Conservation (phyloP, 2,113 vertebrate species). For the Arizona elegans region DNA sequence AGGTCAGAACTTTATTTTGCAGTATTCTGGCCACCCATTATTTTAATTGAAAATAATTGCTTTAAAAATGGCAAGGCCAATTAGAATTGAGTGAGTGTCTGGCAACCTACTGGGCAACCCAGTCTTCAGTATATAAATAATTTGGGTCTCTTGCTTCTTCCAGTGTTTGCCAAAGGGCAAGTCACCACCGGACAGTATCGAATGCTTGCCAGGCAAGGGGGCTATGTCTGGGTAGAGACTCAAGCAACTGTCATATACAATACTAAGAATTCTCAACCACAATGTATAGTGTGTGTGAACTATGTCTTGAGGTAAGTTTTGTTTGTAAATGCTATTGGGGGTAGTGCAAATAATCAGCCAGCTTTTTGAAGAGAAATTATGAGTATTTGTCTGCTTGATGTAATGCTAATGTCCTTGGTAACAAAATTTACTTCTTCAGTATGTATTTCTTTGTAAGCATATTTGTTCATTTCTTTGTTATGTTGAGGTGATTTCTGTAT, state of each 20-base stretch:
- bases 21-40: neutral
- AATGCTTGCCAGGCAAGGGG: conserved; percentile 94
- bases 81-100: neutral
- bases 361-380: neutral
- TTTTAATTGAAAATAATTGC: neutral
- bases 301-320: conserved; percentile 90
- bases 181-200: conserved; percentile 96
- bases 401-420: neutral
- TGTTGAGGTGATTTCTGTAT: neutral
- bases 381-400: neutral
- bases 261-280: conserved; percentile 96
- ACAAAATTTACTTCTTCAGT: neutral
- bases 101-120: neutral
- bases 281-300: conserved; percentile 97
- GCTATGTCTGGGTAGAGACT: conserved; percentile 97
- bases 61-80: neutral
- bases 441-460: neutral
- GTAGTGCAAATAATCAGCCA: neutral
- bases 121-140: neutral
- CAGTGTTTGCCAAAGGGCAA: conserved; percentile 98
- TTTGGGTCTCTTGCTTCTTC: conserved; percentile 49
- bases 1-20: neutral
- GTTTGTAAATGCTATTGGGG: neutral
- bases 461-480: neutral
- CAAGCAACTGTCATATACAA: conserved; percentile 99